Evolutionary conservation across 1,140 invertebrate species (phyloP).

Genomic region (Sinella curviseta): DNA sequence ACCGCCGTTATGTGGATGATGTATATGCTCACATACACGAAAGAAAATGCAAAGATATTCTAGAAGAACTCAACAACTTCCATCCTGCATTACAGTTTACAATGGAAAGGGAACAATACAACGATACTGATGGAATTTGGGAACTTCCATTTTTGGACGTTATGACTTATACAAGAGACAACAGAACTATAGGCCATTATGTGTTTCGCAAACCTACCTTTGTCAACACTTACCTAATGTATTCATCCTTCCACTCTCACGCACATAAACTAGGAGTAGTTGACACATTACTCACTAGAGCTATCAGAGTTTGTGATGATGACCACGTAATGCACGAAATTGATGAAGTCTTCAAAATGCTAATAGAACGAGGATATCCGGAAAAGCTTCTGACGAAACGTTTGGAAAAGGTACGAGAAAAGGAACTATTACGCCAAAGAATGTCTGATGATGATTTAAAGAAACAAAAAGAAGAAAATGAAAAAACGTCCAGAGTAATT

Average conservation of each 20-base stretch:
- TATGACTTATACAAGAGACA: slow-evolving; percentile 1
- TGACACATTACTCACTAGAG: slow-evolving; percentile 8
- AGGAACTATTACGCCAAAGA: background rate
- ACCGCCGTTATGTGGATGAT: background rate
- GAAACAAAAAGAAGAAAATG: background rate
- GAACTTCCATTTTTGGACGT: slow-evolving; percentile 44
- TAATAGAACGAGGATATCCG: background rate
- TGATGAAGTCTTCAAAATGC: background rate
- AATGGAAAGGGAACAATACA: slow-evolving; percentile 29
- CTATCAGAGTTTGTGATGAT: slow-evolving; percentile 29
- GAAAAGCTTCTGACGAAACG: background rate
- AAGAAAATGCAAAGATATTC: background rate
- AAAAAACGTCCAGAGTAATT: background rate
- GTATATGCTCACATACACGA: slow-evolving; percentile 30
- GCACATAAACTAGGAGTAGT: background rate
- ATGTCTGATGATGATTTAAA: background rate
- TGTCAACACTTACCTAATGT: background rate
- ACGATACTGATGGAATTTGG: background rate
- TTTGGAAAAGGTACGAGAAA: background rate
- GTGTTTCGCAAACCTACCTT: slow-evolving; percentile 24
- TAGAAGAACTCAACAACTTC: slow-evolving; percentile 33
- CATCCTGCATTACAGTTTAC: slow-evolving; percentile 29
- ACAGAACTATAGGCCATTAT: slow-evolving; percentile 23
- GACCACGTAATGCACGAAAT: slow-evolving; percentile 25
- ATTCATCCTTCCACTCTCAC: background rate